A percentile compares a stretch with the other conserved stretches of the same genome.
phyloP scores from a whole-genome alignment of 2,888 invertebrate genomes.

The Agrochola circellaris region DNA sequence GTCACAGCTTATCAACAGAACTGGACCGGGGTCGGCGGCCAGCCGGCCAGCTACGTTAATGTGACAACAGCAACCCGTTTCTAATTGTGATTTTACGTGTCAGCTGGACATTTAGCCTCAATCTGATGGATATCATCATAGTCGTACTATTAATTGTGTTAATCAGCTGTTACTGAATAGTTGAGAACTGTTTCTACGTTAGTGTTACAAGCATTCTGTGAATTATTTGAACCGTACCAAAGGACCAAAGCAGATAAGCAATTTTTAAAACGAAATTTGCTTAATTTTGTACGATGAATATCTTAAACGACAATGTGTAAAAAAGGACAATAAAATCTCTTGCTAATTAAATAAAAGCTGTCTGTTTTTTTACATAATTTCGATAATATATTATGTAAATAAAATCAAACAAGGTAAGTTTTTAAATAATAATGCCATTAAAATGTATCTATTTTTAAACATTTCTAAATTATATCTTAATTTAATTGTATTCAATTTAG shows the following conservation, averaged over 20 bases:
- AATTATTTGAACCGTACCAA: not conserved
- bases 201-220: not conserved
- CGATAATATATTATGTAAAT: slow-evolving; percentile 21
- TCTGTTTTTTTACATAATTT: slow-evolving; percentile 22
- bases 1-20: slow-evolving; percentile 77
- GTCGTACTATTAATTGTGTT: slow-evolving; percentile 5
- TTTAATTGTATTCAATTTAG: slow-evolving; percentile 17
- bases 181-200: not conserved
- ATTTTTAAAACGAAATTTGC: not conserved
- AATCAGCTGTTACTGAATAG: not conserved
- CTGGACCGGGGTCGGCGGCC: slow-evolving; percentile 75
- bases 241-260: not conserved
- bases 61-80: slow-evolving; percentile 60
- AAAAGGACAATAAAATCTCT: not conserved
- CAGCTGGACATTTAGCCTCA: slow-evolving; percentile 30
- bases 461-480: slow-evolving; percentile 12
- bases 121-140: slow-evolving; percentile 17
- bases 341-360: slow-evolving; percentile 3
- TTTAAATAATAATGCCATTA: slow-evolving; percentile 33
- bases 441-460: slow-evolving; percentile 27
- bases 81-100: slow-evolving; percentile 65
- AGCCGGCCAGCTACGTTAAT: slow-evolving; percentile 51
- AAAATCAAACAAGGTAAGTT: not conserved
- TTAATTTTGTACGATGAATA: slow-evolving; percentile 2
- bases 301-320: slow-evolving; percentile 4